Conservation (phyloP, 2,113 vertebrate genomes). For the human (Homo sapiens) region DNA sequence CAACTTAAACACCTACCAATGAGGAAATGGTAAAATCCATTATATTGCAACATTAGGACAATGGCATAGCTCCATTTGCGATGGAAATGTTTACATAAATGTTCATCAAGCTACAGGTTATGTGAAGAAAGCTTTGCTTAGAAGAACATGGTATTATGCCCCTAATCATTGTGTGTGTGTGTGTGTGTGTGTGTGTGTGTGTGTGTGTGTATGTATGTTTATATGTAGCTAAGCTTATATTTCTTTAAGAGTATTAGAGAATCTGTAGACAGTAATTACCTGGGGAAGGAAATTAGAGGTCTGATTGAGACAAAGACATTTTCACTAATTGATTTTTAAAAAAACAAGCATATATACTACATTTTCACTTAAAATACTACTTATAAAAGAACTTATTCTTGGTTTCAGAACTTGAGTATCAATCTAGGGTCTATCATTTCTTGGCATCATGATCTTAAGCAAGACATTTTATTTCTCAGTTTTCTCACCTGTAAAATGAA, state of each 20-base stretch:
- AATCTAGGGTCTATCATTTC: background rate
- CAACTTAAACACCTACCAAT: background rate
- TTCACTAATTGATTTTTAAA: background rate
- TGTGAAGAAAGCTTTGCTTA: background rate
- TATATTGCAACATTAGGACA: background rate
- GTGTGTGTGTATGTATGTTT: background rate
- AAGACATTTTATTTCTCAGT: background rate
- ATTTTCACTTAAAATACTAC: background rate
- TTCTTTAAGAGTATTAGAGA: slow-evolving; percentile 39
- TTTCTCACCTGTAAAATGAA: slow-evolving; percentile 12
- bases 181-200: background rate
- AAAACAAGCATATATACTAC: background rate
- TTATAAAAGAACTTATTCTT: background rate
- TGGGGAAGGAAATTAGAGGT: background rate
- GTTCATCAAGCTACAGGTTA: background rate
- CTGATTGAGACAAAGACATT: background rate
- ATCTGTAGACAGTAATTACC: background rate
- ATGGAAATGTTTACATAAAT: background rate
- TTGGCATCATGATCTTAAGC: background rate
- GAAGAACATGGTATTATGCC: background rate
- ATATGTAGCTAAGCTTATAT: background rate
- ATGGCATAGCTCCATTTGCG: background rate
- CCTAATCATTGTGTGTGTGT: background rate
- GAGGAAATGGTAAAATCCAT: background rate
- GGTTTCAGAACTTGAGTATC: background rate